Percentiles rank a stretch among this genome's conserved stretches.
phyloP scores from a whole-genome alignment of 1,140 invertebrate species.

The Bombus confusus region DNA sequence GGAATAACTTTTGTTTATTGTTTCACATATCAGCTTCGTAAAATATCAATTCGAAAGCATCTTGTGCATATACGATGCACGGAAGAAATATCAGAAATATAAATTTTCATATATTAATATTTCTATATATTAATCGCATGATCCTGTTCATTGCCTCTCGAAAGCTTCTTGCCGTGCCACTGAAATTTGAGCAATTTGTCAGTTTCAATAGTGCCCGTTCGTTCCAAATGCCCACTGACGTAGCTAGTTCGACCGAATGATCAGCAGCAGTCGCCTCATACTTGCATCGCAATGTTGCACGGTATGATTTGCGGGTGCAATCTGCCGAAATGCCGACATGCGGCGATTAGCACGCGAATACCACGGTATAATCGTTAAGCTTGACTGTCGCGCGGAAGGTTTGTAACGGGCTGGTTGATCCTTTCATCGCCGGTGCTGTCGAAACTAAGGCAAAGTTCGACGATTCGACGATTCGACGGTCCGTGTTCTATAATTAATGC shows the following conservation, averaged over 20 bases:
- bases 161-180: neutral
- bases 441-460: slow-evolving; percentile 58
- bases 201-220: neutral
- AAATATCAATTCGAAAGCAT: too few relatives aligned
- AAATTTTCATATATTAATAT: too few relatives aligned
- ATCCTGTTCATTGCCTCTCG: neutral
- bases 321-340: slow-evolving; percentile 65
- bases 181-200: slow-evolving; percentile 16
- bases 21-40: too few relatives aligned
- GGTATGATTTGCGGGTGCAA: slow-evolving; percentile 76
- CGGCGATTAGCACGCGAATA: slow-evolving; percentile 79
- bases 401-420: slow-evolving; percentile 77
- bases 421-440: slow-evolving; percentile 78
- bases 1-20: too few relatives aligned
- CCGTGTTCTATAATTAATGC: too few relatives aligned
- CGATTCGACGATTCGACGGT: neutral
- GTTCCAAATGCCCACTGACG: neutral
- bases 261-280: neutral
- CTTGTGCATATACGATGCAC: neutral
- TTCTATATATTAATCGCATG: slow-evolving; percentile 7
- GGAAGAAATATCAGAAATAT: too few relatives aligned
- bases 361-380: slow-evolving; percentile 70
- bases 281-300: slow-evolving; percentile 56
- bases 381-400: slow-evolving; percentile 78
- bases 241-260: neutral